phyloP scores from a whole-genome alignment of 2,113 vertebrate genomes.

The Pteropus alecto region DNA sequence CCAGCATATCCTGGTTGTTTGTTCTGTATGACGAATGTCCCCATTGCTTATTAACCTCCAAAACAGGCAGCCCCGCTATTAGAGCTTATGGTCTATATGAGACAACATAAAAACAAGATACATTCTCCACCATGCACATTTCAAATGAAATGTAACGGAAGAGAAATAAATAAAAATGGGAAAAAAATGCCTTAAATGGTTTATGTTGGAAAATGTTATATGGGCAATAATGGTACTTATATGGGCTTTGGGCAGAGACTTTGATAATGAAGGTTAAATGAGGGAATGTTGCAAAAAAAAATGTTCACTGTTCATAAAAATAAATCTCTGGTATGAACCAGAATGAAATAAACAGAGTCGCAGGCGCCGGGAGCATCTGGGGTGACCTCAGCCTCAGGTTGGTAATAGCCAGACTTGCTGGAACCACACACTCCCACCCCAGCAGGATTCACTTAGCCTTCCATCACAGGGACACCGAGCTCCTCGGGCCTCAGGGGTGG shows the following conservation, averaged over 20 bases:
- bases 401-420: slow-evolving; percentile 55
- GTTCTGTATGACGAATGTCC: slow-evolving; percentile 58
- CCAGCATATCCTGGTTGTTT: slow-evolving; percentile 39
- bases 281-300: slow-evolving; percentile 75
- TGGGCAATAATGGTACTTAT: slow-evolving; percentile 71
- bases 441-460: slow-evolving; percentile 50
- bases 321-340: slow-evolving; percentile 75
- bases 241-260: slow-evolving; percentile 75
- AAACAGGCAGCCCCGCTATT: slow-evolving; percentile 67
- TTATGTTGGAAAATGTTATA: slow-evolving; percentile 78
- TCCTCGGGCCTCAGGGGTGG: background rate
- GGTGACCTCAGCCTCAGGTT: slow-evolving; percentile 68
- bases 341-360: slow-evolving; percentile 73
- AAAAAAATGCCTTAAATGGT: slow-evolving; percentile 73
- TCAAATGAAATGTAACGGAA: slow-evolving; percentile 78
- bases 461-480: slow-evolving; percentile 4
- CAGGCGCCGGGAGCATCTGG: slow-evolving; percentile 56
- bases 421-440: slow-evolving; percentile 50
- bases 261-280: slow-evolving; percentile 81
- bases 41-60: slow-evolving; percentile 63
- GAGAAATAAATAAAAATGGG: slow-evolving; percentile 77
- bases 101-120: slow-evolving; percentile 77
- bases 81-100: slow-evolving; percentile 71
- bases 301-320: slow-evolving; percentile 79
- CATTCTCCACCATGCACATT: slow-evolving; percentile 73